These are phyloP conservation scores for Xenopus tropicalis DNA, from an alignment of 2,113 vertebrate species.

Conservation along the genomic window UCB_Xtro_10.0 CM004444.2:91884501-91885000, in stretches of 20 bases:
- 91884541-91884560: conserved; percentile 80
- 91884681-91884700: conserved; percentile 66
- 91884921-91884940: too few species aligned
- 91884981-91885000: too few species aligned
- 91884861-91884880: not conserved
- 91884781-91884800: conserved; percentile 43
- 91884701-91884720: conserved; percentile 59
- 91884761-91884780: conserved; percentile 69
- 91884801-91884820: conserved; percentile 12
- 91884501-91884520: conserved; percentile 80
- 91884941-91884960: too few species aligned
- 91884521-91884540: conserved; percentile 71
- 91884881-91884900: not conserved
- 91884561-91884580: conserved; percentile 82
- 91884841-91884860: not conserved
- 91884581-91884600: conserved; percentile 81
- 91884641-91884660: conserved; percentile 71
- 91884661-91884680: conserved; percentile 75
- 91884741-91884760: conserved; percentile 71
- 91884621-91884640: conserved; percentile 79
- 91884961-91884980: too few species aligned
- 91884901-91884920: not conserved
- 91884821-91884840: conserved; percentile 10
- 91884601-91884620: conserved; percentile 72
- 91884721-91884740: conserved; percentile 61